Evolutionary conservation across 2,113 vertebrate genomes (phyloP), one percentile per base, ranked within the genome.

Genomic region (Smithornis capensis): DNA sequence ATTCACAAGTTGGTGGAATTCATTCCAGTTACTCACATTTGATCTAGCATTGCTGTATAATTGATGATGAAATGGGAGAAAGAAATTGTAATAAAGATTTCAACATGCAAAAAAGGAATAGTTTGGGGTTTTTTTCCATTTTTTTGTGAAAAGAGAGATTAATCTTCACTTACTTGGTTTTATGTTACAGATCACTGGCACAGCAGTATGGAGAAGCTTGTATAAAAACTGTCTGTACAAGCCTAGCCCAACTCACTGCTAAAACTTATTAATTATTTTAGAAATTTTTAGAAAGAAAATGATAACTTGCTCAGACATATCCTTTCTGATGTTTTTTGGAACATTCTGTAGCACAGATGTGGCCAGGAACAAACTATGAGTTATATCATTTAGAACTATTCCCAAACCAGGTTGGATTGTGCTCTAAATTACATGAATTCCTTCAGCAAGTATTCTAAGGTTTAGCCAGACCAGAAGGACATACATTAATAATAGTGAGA

Each of bases 241-340:
- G 90, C 91, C 82, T 79, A 92, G 67, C 56, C 35, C 42, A 69
- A 80, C 44, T 83, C 71, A 56, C 42, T 78, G 70, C 52, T 90
- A 88, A 63, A 89, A 95, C 71, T 94, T 96, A 86, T 77, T 86
- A 92, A 80, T 94, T 88, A 8, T 90, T 91, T 59, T n/a, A 80
- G 35, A 90, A 82, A 67, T 67, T 95, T 91, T 80, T 80, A 94
- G 71, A 83, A 60, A 91, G 74, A 92, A 92, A 88, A 93, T 91
- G 0, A 44, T 56, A 83, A 91, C 92, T 77, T 93, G 93, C 68
- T 96, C 79, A 95, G 87, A 79, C 94, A 83, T 47, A 91, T 96
- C 91, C 67, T 91, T 94, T 93, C 84, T 82, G 68, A 86, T 90
- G 92, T 70, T 80, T 94, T 86, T 86, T 90, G 90, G 88, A 92